phyloP scores from a whole-genome alignment of 2,888 invertebrate species.

The Macaria notata region DNA sequence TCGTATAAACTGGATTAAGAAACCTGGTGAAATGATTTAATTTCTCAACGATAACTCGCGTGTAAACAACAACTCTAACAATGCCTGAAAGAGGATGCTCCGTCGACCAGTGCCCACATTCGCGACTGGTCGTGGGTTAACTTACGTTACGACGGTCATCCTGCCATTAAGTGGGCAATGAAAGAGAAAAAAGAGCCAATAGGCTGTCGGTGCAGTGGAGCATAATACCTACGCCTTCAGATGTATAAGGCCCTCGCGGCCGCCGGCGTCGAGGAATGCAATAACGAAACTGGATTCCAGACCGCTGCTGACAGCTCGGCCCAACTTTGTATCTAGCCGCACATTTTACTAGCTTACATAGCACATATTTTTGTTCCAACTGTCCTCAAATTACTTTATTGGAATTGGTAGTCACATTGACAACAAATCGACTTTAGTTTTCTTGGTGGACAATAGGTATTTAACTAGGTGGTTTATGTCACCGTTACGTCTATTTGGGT shows the following conservation, averaged over 20 bases:
- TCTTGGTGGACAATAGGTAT: too few species aligned
- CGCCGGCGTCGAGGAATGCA: slow-evolving; percentile 35
- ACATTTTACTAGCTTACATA: slow-evolving; percentile 8
- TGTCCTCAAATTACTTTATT: too few species aligned
- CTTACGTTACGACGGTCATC: slow-evolving; percentile 17
- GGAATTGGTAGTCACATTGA: too few species aligned
- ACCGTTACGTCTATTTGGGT: too few species aligned
- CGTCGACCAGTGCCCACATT: slow-evolving; percentile 9
- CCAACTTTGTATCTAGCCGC: slow-evolving; percentile 15
- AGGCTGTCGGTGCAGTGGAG: slow-evolving; percentile 16
- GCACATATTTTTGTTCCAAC: too few species aligned
- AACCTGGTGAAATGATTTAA: background rate
- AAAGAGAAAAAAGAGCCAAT: slow-evolving; percentile 20
- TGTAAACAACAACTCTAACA: too few species aligned
- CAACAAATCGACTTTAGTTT: too few species aligned
- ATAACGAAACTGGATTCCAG: slow-evolving; percentile 46
- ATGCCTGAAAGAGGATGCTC: slow-evolving; percentile 4
- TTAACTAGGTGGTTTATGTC: too few species aligned
- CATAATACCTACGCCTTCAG: slow-evolving; percentile 25
- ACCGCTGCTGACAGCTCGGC: slow-evolving; percentile 23
- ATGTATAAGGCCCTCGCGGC: slow-evolving; percentile 24
- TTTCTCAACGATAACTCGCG: too few species aligned
- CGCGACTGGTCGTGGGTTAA: slow-evolving; percentile 15
- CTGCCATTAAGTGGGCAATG: slow-evolving; percentile 23
- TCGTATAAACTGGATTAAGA: background rate